Base-by-base conservation (phyloP, 2,888 invertebrate species). In the Pristionchus arcanus region DNA sequence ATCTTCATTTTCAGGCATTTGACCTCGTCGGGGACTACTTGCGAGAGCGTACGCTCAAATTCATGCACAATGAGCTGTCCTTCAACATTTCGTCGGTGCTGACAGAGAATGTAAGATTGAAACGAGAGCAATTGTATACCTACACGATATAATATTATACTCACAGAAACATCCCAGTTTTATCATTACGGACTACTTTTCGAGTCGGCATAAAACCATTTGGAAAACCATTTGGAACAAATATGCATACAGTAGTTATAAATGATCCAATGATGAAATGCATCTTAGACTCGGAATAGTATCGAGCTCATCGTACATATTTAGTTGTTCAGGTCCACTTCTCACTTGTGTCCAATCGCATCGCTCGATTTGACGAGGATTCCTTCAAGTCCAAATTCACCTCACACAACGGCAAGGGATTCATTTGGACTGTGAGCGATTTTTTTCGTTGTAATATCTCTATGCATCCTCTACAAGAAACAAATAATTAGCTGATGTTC, bases 41-140 rank as follows among this genome's bases (percentile, higher is more conserved):
- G 83, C 91, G 92, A 81, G 92, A 94, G 59, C 91, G 94, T 34
- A 94, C 94, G 59, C 55, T 91, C 25, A 92, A 94, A 88, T 94
- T 95, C 87, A 93, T 94, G 93, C 91, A 93, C 42, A 91, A 93
- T 42, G 94, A 94, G n/a, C 89, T 95, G 53, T 90, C 92, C 55
- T 95, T 93, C 92, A 95, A 95, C 90, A 92, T 94, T 55, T 92
- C 92, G 15, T 81, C 89, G 15, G 83, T 83, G 21, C 55, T 89
- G 28, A 89, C 89, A 28, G 49, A 86, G 34, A 55, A 90, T 86
- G 90, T 90, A 59, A 42, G 71, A 66, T 53, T 93, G 59, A 13
- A 49, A 7, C 42, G 42, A 49, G 42, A 49, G 42, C 13, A 49
- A n/a, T n/a, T n/a, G n/a, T n/a, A n/a, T n/a, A n/a, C n/a, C n/a